Conservation (phyloP, 1,140 invertebrate species). For the Nasonia giraulti region DNA sequence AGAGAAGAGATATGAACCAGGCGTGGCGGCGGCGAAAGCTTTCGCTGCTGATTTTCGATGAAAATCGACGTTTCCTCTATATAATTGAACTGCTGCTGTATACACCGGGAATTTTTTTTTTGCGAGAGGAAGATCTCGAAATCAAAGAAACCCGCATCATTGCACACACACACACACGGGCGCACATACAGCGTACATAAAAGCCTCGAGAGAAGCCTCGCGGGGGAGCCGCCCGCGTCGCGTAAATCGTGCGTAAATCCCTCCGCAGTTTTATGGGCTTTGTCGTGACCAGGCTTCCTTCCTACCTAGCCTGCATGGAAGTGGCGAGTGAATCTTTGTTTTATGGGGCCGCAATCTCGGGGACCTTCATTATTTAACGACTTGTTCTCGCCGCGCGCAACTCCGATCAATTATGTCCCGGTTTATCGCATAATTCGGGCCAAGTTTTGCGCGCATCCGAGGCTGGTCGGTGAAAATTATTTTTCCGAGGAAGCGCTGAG, state of each 20-base stretch:
- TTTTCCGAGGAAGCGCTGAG: no score
- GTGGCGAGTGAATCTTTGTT: conserved; percentile 47
- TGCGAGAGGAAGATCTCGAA: not conserved
- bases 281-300: conserved; percentile 25
- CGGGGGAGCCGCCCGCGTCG: not conserved
- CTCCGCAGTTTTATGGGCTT: conserved; percentile 46
- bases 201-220: no score
- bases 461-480: not conserved
- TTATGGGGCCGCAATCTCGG: conserved; percentile 45
- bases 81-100: not conserved
- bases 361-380: conserved; percentile 48
- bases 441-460: not conserved
- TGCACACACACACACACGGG: not conserved
- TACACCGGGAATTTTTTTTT: not conserved
- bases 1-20: conserved; percentile 10
- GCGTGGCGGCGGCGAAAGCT: not conserved
- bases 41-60: not conserved
- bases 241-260: conserved; percentile 51
- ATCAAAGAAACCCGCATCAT: not conserved
- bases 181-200: not conserved
- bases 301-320: not conserved
- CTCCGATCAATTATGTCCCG: conserved; percentile 42
- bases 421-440: conserved; percentile 41
- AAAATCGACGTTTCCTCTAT: not conserved
- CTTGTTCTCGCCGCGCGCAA: conserved; percentile 10